Percentiles rank a stretch among this genome's conserved stretches.
Conservation (phyloP, 2,113 vertebrate genomes). For the Balaeniceps rex region DNA sequence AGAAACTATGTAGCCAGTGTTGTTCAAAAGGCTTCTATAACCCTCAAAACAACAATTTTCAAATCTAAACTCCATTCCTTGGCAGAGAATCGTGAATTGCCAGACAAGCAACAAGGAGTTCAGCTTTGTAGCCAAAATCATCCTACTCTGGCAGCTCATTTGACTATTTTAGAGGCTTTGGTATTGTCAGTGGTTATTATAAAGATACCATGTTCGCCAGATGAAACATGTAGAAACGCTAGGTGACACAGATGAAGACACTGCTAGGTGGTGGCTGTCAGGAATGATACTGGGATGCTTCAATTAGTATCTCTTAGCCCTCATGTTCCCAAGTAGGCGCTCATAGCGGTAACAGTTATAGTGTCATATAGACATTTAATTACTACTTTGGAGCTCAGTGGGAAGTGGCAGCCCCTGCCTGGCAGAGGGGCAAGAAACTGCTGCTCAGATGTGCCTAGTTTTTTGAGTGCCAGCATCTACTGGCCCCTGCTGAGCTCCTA, state of each 20-base stretch:
- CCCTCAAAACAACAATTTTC: not conserved
- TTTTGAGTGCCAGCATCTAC: not conserved
- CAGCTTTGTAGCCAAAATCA: not conserved
- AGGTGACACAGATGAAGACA: not conserved
- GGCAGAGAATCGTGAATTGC: not conserved
- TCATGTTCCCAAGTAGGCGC: not conserved
- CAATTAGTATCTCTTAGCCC: rapidly evolving
- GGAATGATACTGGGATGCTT: not conserved
- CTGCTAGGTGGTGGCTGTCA: not conserved
- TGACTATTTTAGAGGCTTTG: not conserved
- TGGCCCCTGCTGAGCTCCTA: not conserved
- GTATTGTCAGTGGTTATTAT: not conserved
- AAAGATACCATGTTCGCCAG: not conserved
- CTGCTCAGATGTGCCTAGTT: not conserved
- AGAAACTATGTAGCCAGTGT: not conserved
- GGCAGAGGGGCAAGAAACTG: not conserved
- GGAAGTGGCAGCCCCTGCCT: not conserved
- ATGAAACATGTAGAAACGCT: not conserved
- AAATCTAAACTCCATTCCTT: not conserved
- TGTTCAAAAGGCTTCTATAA: not conserved
- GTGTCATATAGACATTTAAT: not conserved
- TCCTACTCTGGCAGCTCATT: not conserved
- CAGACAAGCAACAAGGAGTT: not conserved
- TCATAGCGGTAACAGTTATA: not conserved
- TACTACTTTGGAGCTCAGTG: not conserved